phyloP scores from a whole-genome alignment of 2,797 vertebrate genomes.

The Ctenopoma multispine region DNA sequence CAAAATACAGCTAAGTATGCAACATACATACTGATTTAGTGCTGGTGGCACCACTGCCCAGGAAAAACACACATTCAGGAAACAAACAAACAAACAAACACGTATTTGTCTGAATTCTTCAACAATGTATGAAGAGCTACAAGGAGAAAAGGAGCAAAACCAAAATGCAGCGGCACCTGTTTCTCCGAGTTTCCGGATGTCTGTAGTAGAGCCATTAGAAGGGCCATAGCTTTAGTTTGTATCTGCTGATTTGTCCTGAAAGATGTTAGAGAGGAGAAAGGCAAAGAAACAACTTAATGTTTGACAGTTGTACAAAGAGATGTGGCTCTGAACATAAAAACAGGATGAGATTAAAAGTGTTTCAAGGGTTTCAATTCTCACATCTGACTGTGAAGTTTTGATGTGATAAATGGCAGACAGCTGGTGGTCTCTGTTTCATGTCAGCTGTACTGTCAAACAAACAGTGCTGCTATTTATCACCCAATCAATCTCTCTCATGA shows the following conservation, averaged over 20 bases:
- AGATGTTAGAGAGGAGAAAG: constrained; percentile 13
- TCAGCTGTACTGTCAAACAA: constrained; percentile 26
- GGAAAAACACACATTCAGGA: background rate
- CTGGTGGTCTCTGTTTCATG: background rate
- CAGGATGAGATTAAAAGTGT: background rate
- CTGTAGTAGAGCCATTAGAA: constrained; percentile 93
- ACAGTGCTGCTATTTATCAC: background rate
- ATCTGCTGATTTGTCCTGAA: constrained; percentile 91
- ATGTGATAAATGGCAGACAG: background rate
- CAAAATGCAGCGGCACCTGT: constrained; percentile 77
- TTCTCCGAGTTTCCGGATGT: constrained; percentile 85
- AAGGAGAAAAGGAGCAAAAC: constrained; percentile 74
- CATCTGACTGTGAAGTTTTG: background rate
- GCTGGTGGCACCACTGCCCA: background rate
- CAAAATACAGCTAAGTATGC: constrained; percentile 2
- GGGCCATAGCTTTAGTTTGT: constrained; percentile 97
- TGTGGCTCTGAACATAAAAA: background rate
- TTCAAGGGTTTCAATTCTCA: background rate
- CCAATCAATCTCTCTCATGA: background rate
- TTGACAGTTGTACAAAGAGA: background rate
- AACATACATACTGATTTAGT: background rate
- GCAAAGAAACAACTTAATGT: background rate
- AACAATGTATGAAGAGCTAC: constrained; percentile 72
- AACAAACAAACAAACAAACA: constrained; percentile 1
- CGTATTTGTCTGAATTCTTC: constrained; percentile 27